Evolutionary conservation across 2,797 vertebrate genomes (phyloP).

Genomic region (Pangasius sanitwongsei): DNA sequence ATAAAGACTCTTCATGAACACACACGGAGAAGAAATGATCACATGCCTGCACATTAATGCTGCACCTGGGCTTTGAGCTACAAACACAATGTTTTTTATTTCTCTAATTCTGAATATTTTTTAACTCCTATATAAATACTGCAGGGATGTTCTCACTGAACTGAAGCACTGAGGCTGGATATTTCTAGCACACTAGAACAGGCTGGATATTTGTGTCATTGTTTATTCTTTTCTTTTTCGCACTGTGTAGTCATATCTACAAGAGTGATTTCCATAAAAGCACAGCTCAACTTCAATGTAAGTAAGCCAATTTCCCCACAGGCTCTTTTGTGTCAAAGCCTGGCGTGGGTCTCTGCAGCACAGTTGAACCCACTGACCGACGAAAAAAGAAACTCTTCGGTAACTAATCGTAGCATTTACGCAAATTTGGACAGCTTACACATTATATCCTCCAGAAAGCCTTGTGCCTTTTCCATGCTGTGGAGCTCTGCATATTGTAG

Average conservation of each 20-base stretch:
- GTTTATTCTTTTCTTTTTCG: background rate
- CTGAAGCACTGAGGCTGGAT: background rate
- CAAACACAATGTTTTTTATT: constrained; percentile 31
- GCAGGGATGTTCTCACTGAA: background rate
- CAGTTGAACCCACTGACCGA: constrained; percentile 19
- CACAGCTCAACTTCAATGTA: constrained; percentile 7
- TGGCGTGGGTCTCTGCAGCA: constrained; percentile 4
- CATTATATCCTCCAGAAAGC: constrained; percentile 44
- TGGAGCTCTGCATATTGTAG: constrained; percentile 42
- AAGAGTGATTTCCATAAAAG: constrained; percentile 21
- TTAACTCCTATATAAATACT: background rate
- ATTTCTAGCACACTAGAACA: background rate
- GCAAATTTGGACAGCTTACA: constrained; percentile 47
- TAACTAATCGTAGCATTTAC: constrained; percentile 56
- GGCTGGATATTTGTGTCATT: constrained; percentile 15
- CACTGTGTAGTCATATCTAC: constrained; percentile 22
- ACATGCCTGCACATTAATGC: constrained; percentile 49
- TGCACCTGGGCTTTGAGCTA: constrained; percentile 34
- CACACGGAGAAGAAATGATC: constrained; percentile 51
- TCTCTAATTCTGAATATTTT: constrained; percentile 1
- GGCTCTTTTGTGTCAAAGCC: constrained; percentile 2
- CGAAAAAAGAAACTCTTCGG: constrained; percentile 25
- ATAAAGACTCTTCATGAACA: constrained; percentile 52
- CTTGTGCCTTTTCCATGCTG: constrained; percentile 41
- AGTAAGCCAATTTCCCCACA: constrained; percentile 28